Evolutionary conservation across 2,797 vertebrate species (phyloP).

Genomic region (Hybognathus amarus): DNA sequence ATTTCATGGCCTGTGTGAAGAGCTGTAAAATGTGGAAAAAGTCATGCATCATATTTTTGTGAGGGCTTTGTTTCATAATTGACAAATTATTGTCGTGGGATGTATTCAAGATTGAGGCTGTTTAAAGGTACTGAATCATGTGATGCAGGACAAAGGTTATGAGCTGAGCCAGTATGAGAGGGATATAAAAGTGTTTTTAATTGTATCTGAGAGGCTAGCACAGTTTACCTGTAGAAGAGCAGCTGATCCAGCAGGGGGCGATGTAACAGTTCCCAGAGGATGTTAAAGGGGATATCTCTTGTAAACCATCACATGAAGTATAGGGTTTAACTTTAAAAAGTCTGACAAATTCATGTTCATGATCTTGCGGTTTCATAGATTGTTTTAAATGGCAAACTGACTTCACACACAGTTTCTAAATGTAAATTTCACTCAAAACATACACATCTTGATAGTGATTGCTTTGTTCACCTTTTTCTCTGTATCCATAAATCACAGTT

Average conservation of each 20-base stretch:
- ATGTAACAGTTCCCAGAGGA: conserved; percentile 45
- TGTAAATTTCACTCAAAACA: neutral
- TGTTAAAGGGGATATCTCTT: neutral
- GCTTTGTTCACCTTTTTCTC: neutral
- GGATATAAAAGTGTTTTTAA: neutral
- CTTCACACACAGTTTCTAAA: neutral
- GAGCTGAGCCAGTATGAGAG: neutral
- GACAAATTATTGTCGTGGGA: neutral
- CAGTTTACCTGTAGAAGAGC: neutral
- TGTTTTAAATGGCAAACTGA: neutral
- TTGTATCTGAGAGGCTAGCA: neutral
- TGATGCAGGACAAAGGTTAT: conserved; percentile 15
- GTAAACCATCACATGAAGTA: neutral
- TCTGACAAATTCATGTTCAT: neutral
- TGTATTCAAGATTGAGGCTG: neutral
- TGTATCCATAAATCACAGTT: neutral
- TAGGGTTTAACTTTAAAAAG: conserved; percentile 13
- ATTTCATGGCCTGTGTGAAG: conserved; percentile 32
- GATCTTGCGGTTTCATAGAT: neutral
- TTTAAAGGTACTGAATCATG: conserved; percentile 6
- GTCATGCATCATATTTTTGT: conserved; percentile 21
- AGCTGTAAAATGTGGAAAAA: conserved; percentile 31
- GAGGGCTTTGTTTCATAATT: conserved; percentile 6
- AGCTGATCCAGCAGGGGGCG: conserved; percentile 55
- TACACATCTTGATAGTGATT: neutral